Percentiles rank a stretch among this genome's conserved stretches.
phyloP scores from a whole-genome alignment of 2,888 invertebrate species.

The Trichogramma evanescens region DNA sequence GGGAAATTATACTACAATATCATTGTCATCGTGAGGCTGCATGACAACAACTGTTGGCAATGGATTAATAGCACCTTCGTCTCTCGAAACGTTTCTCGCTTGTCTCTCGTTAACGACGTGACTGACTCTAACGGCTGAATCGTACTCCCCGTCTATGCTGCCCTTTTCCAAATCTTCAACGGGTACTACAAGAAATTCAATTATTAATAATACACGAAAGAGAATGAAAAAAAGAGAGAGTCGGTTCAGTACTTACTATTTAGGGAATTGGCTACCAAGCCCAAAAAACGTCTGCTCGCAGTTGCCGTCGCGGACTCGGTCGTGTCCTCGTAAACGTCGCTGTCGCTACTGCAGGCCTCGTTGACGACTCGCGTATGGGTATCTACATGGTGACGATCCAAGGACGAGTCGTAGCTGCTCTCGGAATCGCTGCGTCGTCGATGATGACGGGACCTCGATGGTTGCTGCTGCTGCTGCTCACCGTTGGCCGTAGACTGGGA shows the following conservation, averaged over 20 bases:
- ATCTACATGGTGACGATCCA: too few species aligned
- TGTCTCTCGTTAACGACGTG: conserved; percentile 3
- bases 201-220: too few species aligned
- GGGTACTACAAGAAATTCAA: too few species aligned
- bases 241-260: too few species aligned
- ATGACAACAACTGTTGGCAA: conserved; percentile 5
- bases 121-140: conserved; percentile 27
- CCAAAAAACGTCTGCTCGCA: too few species aligned
- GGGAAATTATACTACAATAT: conserved; percentile 16
- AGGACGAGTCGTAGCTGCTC: conserved; percentile 30
- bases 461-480: not conserved
- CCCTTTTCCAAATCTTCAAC: too few species aligned
- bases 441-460: conserved; percentile 29
- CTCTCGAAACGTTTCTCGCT: not conserved
- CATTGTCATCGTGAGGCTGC: conserved; percentile 11
- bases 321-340: not conserved
- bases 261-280: too few species aligned
- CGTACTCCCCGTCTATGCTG: conserved; percentile 30
- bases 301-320: too few species aligned
- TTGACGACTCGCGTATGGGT: too few species aligned
- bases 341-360: conserved; percentile 1
- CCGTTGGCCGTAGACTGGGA: conserved; percentile 7
- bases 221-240: too few species aligned
- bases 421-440: conserved; percentile 27
- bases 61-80: conserved; percentile 8